Conservation (phyloP, 2,797 vertebrate genomes). For the Diglossa cyanea region DNA sequence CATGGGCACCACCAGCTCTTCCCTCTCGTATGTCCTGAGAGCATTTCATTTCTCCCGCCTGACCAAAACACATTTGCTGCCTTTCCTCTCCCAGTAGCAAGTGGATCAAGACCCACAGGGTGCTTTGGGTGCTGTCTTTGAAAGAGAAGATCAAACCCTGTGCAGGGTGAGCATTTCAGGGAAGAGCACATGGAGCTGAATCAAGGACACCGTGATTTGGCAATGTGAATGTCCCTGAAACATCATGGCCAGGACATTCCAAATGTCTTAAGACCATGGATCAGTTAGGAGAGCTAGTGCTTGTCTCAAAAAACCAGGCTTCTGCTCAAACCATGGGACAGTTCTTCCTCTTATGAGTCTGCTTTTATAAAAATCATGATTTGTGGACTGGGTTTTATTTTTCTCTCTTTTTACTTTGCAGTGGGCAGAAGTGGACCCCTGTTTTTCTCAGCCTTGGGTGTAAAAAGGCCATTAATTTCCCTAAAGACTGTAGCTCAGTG, state of each 20-base stretch:
- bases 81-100: neutral
- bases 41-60: neutral
- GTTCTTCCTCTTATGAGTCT: neutral
- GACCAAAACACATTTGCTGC: neutral
- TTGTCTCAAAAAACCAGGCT: neutral
- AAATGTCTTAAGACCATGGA: neutral
- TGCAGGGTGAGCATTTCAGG: neutral
- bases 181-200: neutral
- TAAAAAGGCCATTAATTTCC: neutral
- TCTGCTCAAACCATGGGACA: neutral
- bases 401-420: neutral
- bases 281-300: neutral
- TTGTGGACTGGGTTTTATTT: neutral
- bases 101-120: fast-evolving
- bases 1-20: neutral
- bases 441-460: neutral
- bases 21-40: neutral
- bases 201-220: neutral
- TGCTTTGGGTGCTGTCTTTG: neutral
- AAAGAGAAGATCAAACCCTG: neutral
- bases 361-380: neutral
- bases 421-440: neutral
- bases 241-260: neutral
- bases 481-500: neutral
- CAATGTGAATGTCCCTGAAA: fast-evolving